Conservation (phyloP, 2,797 vertebrate genomes). For the Sparus aurata region DNA sequence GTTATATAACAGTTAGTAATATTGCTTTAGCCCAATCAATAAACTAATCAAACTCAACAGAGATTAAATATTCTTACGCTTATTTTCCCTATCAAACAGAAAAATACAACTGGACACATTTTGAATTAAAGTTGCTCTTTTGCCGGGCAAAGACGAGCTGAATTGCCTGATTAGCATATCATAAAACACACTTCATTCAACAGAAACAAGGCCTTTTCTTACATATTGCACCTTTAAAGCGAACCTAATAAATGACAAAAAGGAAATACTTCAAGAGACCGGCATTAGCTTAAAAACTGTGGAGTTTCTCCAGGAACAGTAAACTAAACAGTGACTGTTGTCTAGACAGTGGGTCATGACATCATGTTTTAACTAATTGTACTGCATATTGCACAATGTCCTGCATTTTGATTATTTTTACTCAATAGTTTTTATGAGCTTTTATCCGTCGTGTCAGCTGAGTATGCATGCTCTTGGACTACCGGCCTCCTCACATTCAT, state of each 20-base stretch:
- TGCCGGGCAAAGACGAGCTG: too few relatives aligned
- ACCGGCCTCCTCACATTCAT: neutral
- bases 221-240: too few relatives aligned
- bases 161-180: too few relatives aligned
- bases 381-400: constrained; percentile 31
- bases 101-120: too few relatives aligned
- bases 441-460: neutral
- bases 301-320: constrained; percentile 29
- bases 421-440: constrained; percentile 11
- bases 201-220: too few relatives aligned
- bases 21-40: too few relatives aligned
- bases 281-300: constrained; percentile 35
- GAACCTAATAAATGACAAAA: neutral
- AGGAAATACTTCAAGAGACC: constrained; percentile 20
- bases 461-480: constrained; percentile 3
- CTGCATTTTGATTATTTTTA: constrained; percentile 31
- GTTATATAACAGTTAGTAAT: too few relatives aligned
- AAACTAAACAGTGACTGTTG: constrained; percentile 20
- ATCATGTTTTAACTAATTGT: constrained; percentile 30
- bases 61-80: too few relatives aligned
- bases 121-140: too few relatives aligned
- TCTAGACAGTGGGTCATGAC: constrained; percentile 57
- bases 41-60: too few relatives aligned
- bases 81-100: too few relatives aligned
- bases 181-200: too few relatives aligned